Evolutionary conservation across 2,888 invertebrate genomes (phyloP).

Genomic region (Diaprepes abbreviatus): DNA sequence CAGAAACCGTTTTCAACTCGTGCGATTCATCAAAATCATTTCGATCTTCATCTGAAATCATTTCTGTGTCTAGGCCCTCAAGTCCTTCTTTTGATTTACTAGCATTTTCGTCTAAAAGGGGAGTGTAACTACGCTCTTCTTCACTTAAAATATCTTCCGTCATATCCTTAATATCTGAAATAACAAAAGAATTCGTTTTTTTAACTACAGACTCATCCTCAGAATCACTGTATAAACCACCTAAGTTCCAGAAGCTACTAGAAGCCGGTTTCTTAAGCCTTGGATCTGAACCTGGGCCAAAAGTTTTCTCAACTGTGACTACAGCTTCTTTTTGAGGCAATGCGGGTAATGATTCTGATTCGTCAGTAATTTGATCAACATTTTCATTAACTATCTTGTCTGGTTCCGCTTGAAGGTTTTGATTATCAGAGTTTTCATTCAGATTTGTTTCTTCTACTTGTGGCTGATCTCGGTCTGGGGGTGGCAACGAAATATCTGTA

Average conservation of each 20-base stretch:
- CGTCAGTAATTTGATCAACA: slow-evolving; percentile 35
- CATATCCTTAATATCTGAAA: slow-evolving; percentile 68
- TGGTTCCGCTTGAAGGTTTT: neutral
- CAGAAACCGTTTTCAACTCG: slow-evolving; percentile 64
- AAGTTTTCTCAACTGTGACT: slow-evolving; percentile 43
- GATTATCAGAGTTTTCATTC: neutral
- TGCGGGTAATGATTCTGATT: slow-evolving; percentile 22
- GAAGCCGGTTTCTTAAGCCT: slow-evolving; percentile 27
- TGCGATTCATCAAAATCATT: slow-evolving; percentile 75
- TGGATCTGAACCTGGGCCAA: slow-evolving; percentile 38
- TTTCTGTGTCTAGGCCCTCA: slow-evolving; percentile 78
- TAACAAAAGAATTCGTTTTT: slow-evolving; percentile 58
- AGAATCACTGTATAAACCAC: slow-evolving; percentile 64
- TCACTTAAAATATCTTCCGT: slow-evolving; percentile 75
- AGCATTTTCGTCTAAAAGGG: slow-evolving; percentile 78
- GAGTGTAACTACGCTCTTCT: slow-evolving; percentile 80
- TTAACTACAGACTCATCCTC: slow-evolving; percentile 64
- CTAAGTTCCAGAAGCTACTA: slow-evolving; percentile 35
- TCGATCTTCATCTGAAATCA: slow-evolving; percentile 82
- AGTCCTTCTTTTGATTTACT: slow-evolving; percentile 58
- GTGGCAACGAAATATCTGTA: slow-evolving; percentile 61
- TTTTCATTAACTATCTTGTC: slow-evolving; percentile 2
- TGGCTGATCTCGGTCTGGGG: neutral
- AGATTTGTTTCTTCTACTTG: neutral
- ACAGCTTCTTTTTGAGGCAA: neutral